These are phyloP conservation scores for Plectropomus leopardus DNA, from an alignment of 2,113 vertebrate genomes.

Conservation along the genomic window DNA sequence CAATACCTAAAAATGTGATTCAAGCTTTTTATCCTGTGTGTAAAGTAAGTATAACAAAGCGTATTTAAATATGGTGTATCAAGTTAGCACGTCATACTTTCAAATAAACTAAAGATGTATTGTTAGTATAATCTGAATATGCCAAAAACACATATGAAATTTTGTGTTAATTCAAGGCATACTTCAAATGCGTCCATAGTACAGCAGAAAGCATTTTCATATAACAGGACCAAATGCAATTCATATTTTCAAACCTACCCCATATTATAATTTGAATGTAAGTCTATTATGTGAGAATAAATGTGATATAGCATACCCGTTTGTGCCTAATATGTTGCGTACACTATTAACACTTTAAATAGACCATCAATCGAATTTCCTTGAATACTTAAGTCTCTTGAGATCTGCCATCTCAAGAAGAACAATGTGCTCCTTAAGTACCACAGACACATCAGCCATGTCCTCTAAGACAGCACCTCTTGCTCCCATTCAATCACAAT, in stretches of 20 bases:
- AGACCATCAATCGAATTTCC: neutral
- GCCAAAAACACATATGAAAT: neutral
- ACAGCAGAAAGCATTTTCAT: neutral
- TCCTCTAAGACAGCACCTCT: neutral
- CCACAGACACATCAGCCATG: neutral
- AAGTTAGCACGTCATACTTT: too few relatives aligned
- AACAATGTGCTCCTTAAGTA: neutral
- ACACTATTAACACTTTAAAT: neutral
- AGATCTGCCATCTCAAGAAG: neutral
- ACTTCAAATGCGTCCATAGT: neutral
- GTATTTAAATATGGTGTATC: too few relatives aligned
- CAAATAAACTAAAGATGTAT: neutral
- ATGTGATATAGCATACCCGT: neutral
- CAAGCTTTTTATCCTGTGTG: too few relatives aligned
- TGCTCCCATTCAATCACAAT: neutral
- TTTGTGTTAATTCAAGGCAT: neutral
- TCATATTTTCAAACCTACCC: neutral
- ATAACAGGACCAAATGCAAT: neutral
- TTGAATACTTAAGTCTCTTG: neutral
- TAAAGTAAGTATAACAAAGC: too few relatives aligned
- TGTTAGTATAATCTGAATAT: neutral
- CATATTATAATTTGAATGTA: neutral
- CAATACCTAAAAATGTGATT: too few relatives aligned
- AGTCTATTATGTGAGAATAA: neutral
- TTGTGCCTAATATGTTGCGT: neutral